Conservation (phyloP, 2,888 invertebrate genomes). For the Chaitophorus viminalis region DNA sequence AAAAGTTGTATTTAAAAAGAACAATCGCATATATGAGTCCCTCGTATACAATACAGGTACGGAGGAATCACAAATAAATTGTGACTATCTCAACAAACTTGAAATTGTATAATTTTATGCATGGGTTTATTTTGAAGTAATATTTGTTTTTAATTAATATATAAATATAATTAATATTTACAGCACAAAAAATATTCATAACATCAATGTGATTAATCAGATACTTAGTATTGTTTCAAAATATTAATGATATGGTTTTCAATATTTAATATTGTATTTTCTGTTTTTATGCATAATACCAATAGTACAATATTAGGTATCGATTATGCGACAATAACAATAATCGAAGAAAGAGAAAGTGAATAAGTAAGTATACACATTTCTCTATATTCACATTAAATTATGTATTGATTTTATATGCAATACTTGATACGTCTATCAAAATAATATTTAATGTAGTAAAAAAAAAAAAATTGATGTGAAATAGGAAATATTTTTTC, state of each 20-base stretch:
- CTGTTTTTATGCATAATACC: not conserved
- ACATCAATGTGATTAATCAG: not conserved
- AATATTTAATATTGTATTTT: not conserved
- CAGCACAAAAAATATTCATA: not conserved
- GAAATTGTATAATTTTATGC: not conserved
- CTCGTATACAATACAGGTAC: not conserved
- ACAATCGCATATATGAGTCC: not conserved
- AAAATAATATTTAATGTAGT: slow-evolving; percentile 10
- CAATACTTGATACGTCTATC: slow-evolving; percentile 25
- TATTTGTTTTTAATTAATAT: not conserved
- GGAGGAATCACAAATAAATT: not conserved
- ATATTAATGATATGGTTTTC: not conserved
- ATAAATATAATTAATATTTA: not conserved
- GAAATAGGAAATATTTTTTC: slow-evolving; percentile 8
- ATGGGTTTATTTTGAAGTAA: not conserved
- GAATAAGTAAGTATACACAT: slow-evolving; percentile 2
- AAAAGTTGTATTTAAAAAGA: slow-evolving; percentile 5
- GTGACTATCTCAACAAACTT: not conserved
- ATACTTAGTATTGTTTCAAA: not conserved
- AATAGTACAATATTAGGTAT: not conserved
- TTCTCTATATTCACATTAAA: not conserved
- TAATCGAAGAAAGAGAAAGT: slow-evolving; percentile 37
- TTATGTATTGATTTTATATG: not conserved
- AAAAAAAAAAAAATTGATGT: slow-evolving; percentile 1
- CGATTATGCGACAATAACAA: not conserved